A percentile compares a stretch with the other conserved stretches of the same genome.
phyloP scores from a whole-genome alignment of 2,888 invertebrate genomes.

The Leptothorax acervorum region DNA sequence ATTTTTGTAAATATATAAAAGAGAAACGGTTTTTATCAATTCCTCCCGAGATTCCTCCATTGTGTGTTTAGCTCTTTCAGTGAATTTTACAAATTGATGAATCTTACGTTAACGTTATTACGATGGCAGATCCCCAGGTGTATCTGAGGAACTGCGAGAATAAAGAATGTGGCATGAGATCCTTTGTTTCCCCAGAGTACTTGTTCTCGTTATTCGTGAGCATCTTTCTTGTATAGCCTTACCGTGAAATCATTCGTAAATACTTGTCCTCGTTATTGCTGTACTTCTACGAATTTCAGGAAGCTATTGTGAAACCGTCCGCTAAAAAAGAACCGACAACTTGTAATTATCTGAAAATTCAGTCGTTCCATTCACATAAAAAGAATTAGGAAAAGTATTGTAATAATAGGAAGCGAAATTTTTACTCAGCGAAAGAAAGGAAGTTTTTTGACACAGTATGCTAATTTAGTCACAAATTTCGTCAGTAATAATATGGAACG shows the following conservation, averaged over 20 bases:
- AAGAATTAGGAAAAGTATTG: conserved; percentile 1
- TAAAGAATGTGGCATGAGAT: conserved; percentile 71
- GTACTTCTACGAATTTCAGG: conserved; percentile 52
- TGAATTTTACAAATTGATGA: conserved; percentile 60
- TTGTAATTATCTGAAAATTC: conserved; percentile 62
- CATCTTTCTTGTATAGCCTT: conserved; percentile 51
- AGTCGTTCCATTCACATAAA: not conserved
- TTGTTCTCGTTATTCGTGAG: conserved; percentile 71
- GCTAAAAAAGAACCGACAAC: conserved; percentile 46
- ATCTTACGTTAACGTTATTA: conserved; percentile 63
- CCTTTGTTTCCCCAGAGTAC: conserved; percentile 74
- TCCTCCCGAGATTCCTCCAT: not conserved
- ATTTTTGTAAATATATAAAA: not conserved
- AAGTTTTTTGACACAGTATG: not conserved
- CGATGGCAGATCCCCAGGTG: conserved; percentile 47
- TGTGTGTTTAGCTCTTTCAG: not conserved
- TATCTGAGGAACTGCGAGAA: conserved; percentile 67
- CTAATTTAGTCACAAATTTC: not conserved
- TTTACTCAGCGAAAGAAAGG: not conserved
- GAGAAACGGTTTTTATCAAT: not conserved
- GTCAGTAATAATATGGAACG: not conserved
- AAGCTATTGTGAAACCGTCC: conserved; percentile 52
- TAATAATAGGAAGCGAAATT: conserved; percentile 1
- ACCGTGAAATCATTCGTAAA: conserved; percentile 72
- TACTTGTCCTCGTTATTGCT: conserved; percentile 73